Percentiles rank a stretch among this genome's conserved stretches.
Evolutionary conservation across 2,113 vertebrate genomes (phyloP).

Genomic region (Callipepla californica): DNA sequence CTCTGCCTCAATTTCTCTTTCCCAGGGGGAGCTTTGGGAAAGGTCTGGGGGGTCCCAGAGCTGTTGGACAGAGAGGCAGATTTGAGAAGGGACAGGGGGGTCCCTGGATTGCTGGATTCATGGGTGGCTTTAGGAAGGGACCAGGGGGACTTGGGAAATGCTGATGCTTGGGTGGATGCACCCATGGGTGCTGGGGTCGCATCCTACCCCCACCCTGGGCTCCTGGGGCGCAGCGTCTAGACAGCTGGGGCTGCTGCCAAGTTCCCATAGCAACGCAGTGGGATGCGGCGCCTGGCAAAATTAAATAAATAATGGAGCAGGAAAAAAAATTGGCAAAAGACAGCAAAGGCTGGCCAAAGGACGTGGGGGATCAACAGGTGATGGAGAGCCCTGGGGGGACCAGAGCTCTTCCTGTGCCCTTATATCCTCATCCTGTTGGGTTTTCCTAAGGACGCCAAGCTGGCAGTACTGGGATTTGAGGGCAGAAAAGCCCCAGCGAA

Average conservation of each 20-base stretch:
- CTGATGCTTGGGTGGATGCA: not conserved
- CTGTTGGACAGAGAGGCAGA: not conserved
- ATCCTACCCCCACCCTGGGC: not conserved
- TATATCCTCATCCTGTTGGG: not conserved
- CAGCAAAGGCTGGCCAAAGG: not conserved
- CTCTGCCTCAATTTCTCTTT: constrained; percentile 12
- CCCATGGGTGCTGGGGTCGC: not conserved
- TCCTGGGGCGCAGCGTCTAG: constrained; percentile 54
- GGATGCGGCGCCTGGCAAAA: constrained; percentile 51
- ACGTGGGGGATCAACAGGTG: not conserved
- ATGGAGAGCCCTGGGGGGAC: accelerated
- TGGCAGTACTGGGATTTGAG: accelerated
- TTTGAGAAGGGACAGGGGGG: not conserved
- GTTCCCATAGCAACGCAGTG: constrained; percentile 77
- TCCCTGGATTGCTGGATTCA: not conserved
- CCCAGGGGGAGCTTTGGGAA: not conserved
- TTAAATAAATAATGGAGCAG: constrained; percentile 44
- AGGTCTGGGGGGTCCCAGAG: not conserved
- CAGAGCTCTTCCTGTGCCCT: not conserved
- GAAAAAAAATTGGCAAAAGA: not conserved
- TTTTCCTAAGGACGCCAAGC: not conserved
- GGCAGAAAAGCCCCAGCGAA: not conserved
- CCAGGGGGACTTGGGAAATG: not conserved
- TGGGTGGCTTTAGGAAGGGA: not conserved
- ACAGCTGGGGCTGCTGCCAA: constrained; percentile 27